Conservation (phyloP, 2,888 invertebrate genomes). For the Eustalomyia histrio region DNA sequence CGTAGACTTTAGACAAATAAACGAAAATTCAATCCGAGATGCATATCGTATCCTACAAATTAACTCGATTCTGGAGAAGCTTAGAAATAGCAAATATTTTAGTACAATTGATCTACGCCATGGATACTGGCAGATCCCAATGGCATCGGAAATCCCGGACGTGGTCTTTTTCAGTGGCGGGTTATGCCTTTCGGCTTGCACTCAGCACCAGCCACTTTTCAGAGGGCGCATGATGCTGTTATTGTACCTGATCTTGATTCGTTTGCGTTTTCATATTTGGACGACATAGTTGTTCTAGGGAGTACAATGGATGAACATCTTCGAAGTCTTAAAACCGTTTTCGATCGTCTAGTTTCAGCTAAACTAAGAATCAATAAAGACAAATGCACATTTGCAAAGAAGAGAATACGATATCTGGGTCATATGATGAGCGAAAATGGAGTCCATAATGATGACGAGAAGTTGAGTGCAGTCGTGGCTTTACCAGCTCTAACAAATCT, state of each 20-base stretch:
- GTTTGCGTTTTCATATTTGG: constrained; percentile 33
- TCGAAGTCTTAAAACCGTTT: constrained; percentile 23
- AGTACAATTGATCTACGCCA: constrained; percentile 9
- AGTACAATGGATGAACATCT: constrained; percentile 36
- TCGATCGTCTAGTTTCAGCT: constrained; percentile 23
- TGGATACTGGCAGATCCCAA: constrained; percentile 15
- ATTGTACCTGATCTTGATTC: constrained; percentile 42
- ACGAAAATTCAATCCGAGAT: constrained; percentile 6
- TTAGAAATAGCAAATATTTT: constrained; percentile 10
- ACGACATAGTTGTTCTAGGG: constrained; percentile 34
- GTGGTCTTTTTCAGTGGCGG: not conserved
- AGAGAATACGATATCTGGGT: constrained; percentile 35
- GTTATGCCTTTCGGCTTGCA: constrained; percentile 32
- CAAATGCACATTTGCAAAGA: constrained; percentile 39
- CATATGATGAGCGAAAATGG: constrained; percentile 45
- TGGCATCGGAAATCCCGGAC: not conserved
- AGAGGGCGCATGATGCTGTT: constrained; percentile 33
- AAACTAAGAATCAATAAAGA: constrained; percentile 39
- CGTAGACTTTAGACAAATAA: constrained; percentile 21
- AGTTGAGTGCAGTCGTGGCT: constrained; percentile 15
- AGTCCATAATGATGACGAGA: constrained; percentile 40
- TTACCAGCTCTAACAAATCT: constrained; percentile 4
- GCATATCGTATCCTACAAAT: constrained; percentile 27
- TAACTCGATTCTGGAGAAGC: constrained; percentile 12
- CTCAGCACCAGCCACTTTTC: constrained; percentile 46